These are phyloP conservation scores for Penelope pileata DNA, from an alignment of 2,113 vertebrate genomes.

Conservation along the genomic window DNA sequence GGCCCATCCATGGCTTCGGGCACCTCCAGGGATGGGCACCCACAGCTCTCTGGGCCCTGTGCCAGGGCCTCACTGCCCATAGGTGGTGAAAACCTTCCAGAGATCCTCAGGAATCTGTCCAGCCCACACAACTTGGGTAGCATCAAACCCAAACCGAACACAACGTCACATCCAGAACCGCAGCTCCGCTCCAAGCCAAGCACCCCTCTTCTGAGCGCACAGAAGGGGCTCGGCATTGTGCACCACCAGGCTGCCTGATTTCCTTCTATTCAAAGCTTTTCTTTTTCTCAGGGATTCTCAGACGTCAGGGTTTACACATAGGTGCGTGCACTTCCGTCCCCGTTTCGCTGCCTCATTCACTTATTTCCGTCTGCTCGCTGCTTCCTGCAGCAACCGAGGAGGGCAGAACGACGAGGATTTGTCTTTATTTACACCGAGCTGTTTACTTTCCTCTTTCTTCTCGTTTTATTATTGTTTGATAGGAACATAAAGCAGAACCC, in stretches of 20 bases:
- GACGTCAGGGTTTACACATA: not conserved
- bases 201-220: not conserved
- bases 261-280: not conserved
- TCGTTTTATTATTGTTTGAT: not conserved
- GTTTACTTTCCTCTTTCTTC: not conserved
- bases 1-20: not conserved
- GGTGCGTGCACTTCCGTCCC: rapidly evolving
- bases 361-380: not conserved
- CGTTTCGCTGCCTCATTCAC: not conserved
- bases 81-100: not conserved
- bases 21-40: not conserved
- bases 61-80: no score
- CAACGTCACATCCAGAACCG: not conserved
- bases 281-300: not conserved
- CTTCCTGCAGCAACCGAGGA: not conserved
- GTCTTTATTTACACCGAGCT: constrained; percentile 15
- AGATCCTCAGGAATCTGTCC: not conserved
- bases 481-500: constrained; percentile 42
- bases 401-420: not conserved
- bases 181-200: rapidly evolving
- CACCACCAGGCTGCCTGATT: not conserved
- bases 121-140: rapidly evolving
- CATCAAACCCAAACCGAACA: not conserved
- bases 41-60: no score
- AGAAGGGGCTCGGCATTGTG: not conserved